These are phyloP conservation scores for Sebastes alutus DNA, from an alignment of 2,797 vertebrate genomes.

Conservation along the genomic window DNA sequence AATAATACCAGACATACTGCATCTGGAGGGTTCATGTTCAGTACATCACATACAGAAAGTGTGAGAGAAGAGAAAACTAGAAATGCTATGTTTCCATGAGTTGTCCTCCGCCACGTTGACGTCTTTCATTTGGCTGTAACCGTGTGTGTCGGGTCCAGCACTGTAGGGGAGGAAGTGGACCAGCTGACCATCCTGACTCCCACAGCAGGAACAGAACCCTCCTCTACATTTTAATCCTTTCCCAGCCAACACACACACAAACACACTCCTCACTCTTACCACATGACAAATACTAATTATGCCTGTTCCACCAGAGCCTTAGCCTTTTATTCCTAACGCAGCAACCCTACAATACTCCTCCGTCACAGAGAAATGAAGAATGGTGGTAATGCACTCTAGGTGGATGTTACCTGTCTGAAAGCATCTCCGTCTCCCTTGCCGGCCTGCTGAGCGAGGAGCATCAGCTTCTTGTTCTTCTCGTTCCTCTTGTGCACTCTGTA, in stretches of 20 bases:
- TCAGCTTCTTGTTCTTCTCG: slow-evolving; percentile 77
- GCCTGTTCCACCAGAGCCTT: background rate
- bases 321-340: background rate
- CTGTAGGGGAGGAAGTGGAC: slow-evolving; percentile 5
- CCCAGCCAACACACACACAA: background rate
- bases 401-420: slow-evolving; percentile 81
- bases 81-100: background rate
- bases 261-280: background rate
- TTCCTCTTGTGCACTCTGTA: slow-evolving; percentile 76
- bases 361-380: background rate
- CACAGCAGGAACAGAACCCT: slow-evolving; percentile 20
- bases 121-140: slow-evolving; percentile 3
- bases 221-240: background rate
- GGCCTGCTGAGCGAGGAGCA: slow-evolving; percentile 76
- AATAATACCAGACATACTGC: background rate
- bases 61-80: background rate
- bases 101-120: background rate
- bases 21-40: background rate
- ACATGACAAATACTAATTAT: background rate
- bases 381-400: background rate
- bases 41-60: background rate
- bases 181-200: slow-evolving; percentile 40
- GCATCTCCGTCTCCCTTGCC: slow-evolving; percentile 76
- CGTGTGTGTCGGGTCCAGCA: background rate
- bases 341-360: background rate